Percentiles rank a stretch among this genome's conserved stretches.
Evolutionary conservation across 2,888 invertebrate species (phyloP).

Genomic region (Trissoscelio sp.): DNA sequence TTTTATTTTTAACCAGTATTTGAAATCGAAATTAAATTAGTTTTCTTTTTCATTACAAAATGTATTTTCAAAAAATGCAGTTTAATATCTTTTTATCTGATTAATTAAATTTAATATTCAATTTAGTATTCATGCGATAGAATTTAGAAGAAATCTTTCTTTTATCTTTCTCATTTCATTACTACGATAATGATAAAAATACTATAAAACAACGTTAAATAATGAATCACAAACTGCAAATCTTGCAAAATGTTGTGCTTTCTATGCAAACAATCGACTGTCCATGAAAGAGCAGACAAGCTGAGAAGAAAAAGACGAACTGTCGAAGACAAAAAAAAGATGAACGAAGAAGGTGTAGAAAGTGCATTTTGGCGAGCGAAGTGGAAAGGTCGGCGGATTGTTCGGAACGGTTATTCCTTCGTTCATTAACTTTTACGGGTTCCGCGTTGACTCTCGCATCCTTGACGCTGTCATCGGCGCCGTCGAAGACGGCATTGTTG

Average conservation of each 20-base stretch:
- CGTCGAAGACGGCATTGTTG: slow-evolving; percentile 62
- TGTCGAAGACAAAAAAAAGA: slow-evolving; percentile 6
- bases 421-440: slow-evolving; percentile 76
- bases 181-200: neutral
- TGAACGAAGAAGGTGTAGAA: slow-evolving; percentile 14
- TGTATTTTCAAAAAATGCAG: no score
- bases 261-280: slow-evolving; percentile 28
- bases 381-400: slow-evolving; percentile 69
- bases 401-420: slow-evolving; percentile 74
- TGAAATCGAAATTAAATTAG: no score
- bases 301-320: slow-evolving; percentile 11
- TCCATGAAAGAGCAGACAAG: slow-evolving; percentile 29
- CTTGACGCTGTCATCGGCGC: slow-evolving; percentile 57
- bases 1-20: no score
- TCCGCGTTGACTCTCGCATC: slow-evolving; percentile 66
- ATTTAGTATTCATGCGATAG: no score
- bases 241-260: neutral
- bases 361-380: slow-evolving; percentile 56
- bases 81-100: no score
- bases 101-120: no score
- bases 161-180: no score
- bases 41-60: no score
- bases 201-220: neutral
- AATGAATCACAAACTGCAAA: neutral
- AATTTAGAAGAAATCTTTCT: no score